phyloP scores from a whole-genome alignment of 2,797 vertebrate genomes.

The Phataginus tetradactyla region DNA sequence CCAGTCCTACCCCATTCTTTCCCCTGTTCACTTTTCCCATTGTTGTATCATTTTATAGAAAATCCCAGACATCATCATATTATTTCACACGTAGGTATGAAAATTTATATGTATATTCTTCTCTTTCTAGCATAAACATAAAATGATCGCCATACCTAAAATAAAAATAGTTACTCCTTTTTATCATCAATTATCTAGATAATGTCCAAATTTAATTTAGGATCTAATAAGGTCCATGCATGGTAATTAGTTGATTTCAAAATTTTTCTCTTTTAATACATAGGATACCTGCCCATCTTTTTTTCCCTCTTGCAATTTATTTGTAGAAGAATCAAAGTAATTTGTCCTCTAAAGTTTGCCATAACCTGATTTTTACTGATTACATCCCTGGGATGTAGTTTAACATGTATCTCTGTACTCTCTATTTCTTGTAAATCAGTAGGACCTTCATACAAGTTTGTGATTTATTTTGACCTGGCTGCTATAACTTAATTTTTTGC shows the following conservation, averaged over 20 bases:
- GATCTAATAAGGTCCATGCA: background rate
- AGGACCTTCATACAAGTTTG: background rate
- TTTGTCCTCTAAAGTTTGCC: background rate
- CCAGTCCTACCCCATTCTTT: background rate
- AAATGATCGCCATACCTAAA: background rate
- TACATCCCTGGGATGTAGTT: background rate
- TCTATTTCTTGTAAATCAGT: background rate
- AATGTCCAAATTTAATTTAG: constrained; percentile 42
- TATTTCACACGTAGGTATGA: background rate
- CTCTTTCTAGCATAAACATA: background rate
- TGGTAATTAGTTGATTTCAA: background rate
- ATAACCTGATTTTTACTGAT: background rate
- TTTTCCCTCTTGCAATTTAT: background rate
- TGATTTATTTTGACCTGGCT: background rate
- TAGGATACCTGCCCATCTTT: background rate
- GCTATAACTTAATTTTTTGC: background rate
- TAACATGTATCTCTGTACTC: background rate
- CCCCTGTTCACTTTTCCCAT: background rate
- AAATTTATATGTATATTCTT: background rate
- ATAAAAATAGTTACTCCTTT: background rate
- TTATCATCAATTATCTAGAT: background rate
- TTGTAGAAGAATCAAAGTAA: background rate
- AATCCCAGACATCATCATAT: background rate
- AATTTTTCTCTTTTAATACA: background rate
- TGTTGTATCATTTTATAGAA: background rate